Conservation (phyloP, 35 echinoderm and acorn worm species). For the Apostichopus californicus region DNA sequence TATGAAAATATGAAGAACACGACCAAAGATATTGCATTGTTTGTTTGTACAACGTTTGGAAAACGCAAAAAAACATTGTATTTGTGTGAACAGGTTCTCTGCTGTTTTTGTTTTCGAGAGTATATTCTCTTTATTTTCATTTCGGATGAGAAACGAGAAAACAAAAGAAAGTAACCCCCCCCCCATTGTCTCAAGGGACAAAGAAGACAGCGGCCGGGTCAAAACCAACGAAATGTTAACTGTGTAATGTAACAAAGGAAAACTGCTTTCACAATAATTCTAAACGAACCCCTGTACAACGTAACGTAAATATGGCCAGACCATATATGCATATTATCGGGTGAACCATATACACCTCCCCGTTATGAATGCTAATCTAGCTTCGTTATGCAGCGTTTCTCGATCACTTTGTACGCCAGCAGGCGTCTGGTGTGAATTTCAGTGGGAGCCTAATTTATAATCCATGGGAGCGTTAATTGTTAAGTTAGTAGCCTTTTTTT, state of each 20-base stretch:
- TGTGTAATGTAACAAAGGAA: slow-evolving; percentile 4
- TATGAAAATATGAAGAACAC: too few relatives aligned
- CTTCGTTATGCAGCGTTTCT: background rate
- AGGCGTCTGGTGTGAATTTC: background rate
- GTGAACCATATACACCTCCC: background rate
- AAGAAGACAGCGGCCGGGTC: background rate
- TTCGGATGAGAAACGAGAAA: too few relatives aligned
- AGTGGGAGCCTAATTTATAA: slow-evolving; percentile 2
- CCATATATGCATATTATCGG: background rate
- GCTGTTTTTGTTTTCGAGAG: too few relatives aligned
- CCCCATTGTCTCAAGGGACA: background rate
- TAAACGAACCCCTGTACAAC: too few relatives aligned
- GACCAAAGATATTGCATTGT: too few relatives aligned
- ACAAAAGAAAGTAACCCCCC: too few relatives aligned
- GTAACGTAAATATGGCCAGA: too few relatives aligned
- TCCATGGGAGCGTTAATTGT: background rate
- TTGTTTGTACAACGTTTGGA: too few relatives aligned
- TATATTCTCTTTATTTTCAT: too few relatives aligned
- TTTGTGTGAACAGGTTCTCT: too few relatives aligned
- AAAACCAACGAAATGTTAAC: background rate
- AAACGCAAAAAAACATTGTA: too few relatives aligned
- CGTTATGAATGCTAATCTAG: background rate
- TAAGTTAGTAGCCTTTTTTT: background rate
- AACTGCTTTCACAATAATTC: background rate
- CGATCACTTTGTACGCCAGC: background rate